Base-by-base conservation (phyloP, 1,140 invertebrate genomes). In the Pogonomyrmex barbatus region DNA sequence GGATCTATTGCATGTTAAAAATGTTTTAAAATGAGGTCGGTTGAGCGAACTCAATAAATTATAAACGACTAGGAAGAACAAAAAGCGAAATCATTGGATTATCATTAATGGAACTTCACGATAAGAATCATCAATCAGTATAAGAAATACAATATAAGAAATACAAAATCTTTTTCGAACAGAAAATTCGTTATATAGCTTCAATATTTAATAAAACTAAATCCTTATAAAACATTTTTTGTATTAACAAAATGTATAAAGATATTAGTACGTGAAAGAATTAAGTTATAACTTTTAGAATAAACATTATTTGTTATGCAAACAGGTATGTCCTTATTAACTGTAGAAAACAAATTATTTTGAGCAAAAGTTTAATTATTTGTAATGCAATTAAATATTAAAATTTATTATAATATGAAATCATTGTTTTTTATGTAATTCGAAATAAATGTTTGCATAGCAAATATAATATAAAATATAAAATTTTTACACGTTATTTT, bases 21-120 rank as follows among this genome's bases (percentile, higher is more conserved):
- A 65, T 82, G 87, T 82, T 70, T 65, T 52, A 52, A 77, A 89
- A 88, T 70, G 83, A 86, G 87, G 77, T 86, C 88, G 83, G 71
- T 73, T 54, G 47, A 77, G 42, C 42, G 47, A 17, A 50, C 39
- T 30, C 67, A 70, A 90, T 89, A 90, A 89, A 87, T 89, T 81
- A 81, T 73, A 77, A 39, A 30, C 67, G 54, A 79, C 54, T 65
- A 81, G 45, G 77, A 79, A 58, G 63, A 68, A 88, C 58, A 63
- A 67, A 24, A 54, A 30, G 47, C 14, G 62, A 79, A 85, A 89
- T 24, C 24, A 24, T 56, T 30, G 39, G 9, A 47, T 60, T 50
- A 68, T 67, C 71, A 88, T 89, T 88, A 70, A 85, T 45, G 45
- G 39, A 79, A 39, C 12, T 45, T 85, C 36, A 36, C 1, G n/a